Evolutionary conservation across 1,140 invertebrate species (phyloP).

Genomic region (Gonioctena quinquepunctata): DNA sequence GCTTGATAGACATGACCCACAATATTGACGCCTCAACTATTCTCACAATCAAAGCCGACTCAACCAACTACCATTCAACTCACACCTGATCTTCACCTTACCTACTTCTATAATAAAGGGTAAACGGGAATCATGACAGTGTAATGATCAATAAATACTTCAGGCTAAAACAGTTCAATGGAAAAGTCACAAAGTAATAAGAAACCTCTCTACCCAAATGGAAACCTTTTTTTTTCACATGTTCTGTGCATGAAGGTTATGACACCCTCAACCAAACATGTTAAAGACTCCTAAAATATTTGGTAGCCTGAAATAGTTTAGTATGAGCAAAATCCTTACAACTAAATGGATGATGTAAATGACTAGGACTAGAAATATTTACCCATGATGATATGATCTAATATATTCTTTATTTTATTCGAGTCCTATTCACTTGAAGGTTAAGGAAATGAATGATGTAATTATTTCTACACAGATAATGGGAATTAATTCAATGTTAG

Average conservation of each 20-base stretch:
- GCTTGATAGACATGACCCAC: constrained; percentile 54
- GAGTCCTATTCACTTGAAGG: not conserved
- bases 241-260: not conserved
- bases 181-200: constrained; percentile 28
- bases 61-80: constrained; percentile 11
- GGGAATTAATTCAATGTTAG: too few species aligned
- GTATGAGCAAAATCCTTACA: not conserved
- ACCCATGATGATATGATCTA: not conserved
- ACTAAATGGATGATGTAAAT: not conserved
- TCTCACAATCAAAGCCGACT: constrained; percentile 20
- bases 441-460: not conserved
- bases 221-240: not conserved
- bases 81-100: constrained; percentile 30
- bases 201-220: constrained; percentile 50
- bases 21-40: constrained; percentile 48
- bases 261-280: not conserved
- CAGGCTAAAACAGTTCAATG: not conserved
- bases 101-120: constrained; percentile 37
- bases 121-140: constrained; percentile 40
- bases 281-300: not conserved
- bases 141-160: constrained; percentile 33
- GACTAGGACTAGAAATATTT: not conserved
- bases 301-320: constrained; percentile 30
- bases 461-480: not conserved
- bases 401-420: too few species aligned